phyloP scores from a whole-genome alignment of 1,140 invertebrate species.

The Drosophila dunni region DNA sequence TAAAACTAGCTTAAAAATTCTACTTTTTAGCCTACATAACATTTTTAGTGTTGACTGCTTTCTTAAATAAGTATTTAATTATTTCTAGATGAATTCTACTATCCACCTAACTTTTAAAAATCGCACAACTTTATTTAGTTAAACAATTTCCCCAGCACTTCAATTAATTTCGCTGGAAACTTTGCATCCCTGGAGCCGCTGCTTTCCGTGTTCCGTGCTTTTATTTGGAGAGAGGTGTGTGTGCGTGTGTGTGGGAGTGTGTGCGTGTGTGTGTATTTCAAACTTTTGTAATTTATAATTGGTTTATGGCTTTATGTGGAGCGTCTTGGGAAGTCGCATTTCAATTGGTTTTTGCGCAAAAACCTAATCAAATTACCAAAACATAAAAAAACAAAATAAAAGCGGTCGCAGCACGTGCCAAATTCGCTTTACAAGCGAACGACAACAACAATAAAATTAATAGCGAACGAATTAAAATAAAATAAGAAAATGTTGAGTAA shows the following conservation, averaged over 20 bases:
- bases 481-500: neutral
- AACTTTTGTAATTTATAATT: conserved; percentile 69
- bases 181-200: conserved; percentile 29
- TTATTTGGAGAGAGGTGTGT: conserved; percentile 2
- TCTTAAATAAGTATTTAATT: too few species aligned
- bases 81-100: too few species aligned
- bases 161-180: neutral
- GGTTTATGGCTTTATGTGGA: conserved; percentile 72
- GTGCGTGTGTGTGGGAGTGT: neutral
- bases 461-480: neutral
- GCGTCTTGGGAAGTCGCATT: conserved; percentile 59
- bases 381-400: neutral
- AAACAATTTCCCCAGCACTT: conserved; percentile 2
- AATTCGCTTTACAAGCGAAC: conserved; percentile 39
- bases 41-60: too few species aligned
- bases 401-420: conserved; percentile 62
- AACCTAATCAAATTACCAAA: conserved; percentile 66
- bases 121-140: neutral
- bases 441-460: conserved; percentile 27
- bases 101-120: neutral
- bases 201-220: neutral
- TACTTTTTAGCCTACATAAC: too few species aligned
- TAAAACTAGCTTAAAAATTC: too few species aligned
- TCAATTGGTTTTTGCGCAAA: conserved; percentile 61
- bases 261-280: conserved; percentile 13